Evolutionary conservation across 2,113 vertebrate genomes (phyloP).

Genomic region (Mastomys natalensis): DNA sequence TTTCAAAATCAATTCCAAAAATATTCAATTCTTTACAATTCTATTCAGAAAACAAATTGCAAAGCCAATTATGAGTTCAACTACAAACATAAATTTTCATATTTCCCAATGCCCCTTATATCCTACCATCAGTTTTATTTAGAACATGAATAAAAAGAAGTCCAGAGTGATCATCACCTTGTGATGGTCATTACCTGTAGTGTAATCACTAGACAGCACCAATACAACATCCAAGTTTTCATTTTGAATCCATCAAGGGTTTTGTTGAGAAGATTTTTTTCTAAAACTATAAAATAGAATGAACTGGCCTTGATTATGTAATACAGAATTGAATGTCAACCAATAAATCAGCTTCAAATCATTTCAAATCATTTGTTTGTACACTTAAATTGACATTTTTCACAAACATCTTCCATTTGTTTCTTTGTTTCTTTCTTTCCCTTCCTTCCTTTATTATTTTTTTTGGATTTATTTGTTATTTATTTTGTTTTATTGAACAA

Average conservation of each 20-base stretch:
- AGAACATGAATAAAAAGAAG: neutral
- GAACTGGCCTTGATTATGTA: neutral
- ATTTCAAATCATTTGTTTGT: slow-evolving; percentile 8
- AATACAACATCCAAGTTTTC: slow-evolving; percentile 42
- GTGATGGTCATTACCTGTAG: neutral
- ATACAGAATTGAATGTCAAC: neutral
- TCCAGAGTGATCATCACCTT: neutral
- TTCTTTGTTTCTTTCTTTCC: neutral
- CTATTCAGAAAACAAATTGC: neutral
- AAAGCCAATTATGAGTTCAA: slow-evolving; percentile 54
- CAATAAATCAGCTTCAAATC: neutral
- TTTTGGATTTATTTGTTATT: neutral
- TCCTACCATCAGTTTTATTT: neutral
- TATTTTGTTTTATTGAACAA: neutral
- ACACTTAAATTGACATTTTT: neutral
- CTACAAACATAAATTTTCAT: neutral
- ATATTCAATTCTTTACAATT: neutral
- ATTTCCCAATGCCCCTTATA: neutral
- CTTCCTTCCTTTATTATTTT: neutral
- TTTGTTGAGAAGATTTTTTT: neutral
- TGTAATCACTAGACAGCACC: neutral
- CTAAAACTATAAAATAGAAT: slow-evolving; percentile 11
- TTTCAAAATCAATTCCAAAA: slow-evolving; percentile 45
- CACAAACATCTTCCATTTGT: neutral
- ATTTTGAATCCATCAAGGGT: slow-evolving; percentile 34